Conservation (phyloP, 2,113 vertebrate genomes). For the Toxotes chatareus region DNA sequence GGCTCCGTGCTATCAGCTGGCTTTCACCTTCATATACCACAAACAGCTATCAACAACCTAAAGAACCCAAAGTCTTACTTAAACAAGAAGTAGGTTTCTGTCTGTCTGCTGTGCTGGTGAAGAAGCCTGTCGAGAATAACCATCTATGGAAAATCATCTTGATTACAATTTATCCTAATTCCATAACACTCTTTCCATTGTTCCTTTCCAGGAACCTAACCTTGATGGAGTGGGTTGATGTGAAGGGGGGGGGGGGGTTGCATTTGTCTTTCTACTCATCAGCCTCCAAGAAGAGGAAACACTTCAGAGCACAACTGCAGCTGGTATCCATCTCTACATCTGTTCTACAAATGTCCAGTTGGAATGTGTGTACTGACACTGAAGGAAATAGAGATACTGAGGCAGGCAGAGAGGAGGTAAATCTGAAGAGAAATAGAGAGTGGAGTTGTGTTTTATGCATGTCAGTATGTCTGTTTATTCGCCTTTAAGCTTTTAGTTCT, state of each 20-base stretch:
- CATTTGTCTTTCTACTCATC: constrained; percentile 43
- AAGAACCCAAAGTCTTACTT: not conserved
- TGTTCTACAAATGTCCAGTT: constrained; percentile 55
- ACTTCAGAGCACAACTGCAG: constrained; percentile 33
- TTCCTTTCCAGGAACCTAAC: constrained; percentile 22
- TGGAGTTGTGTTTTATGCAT: not conserved
- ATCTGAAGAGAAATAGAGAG: constrained; percentile 22
- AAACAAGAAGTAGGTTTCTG: constrained; percentile 3
- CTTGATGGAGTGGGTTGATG: not conserved
- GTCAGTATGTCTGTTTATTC: constrained; percentile 28
- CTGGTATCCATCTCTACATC: constrained; percentile 61
- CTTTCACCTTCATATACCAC: constrained; percentile 23
- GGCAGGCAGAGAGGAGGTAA: constrained; percentile 3
- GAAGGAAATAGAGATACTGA: not conserved
- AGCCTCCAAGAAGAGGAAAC: constrained; percentile 24
- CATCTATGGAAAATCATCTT: constrained; percentile 32
- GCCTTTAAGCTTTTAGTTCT: constrained; percentile 13
- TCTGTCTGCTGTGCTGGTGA: not conserved
- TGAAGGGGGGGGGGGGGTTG: not conserved
- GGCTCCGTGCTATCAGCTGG: constrained; percentile 38
- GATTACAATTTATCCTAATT: constrained; percentile 17
- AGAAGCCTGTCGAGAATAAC: constrained; percentile 8
- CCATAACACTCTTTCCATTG: constrained; percentile 35
- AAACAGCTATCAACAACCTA: not conserved
- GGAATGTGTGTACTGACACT: constrained; percentile 14